Percentiles rank a stretch among this genome's conserved stretches.
Conservation (phyloP, 1,140 invertebrate species). For the Trachymyrmex septentrionalis region DNA sequence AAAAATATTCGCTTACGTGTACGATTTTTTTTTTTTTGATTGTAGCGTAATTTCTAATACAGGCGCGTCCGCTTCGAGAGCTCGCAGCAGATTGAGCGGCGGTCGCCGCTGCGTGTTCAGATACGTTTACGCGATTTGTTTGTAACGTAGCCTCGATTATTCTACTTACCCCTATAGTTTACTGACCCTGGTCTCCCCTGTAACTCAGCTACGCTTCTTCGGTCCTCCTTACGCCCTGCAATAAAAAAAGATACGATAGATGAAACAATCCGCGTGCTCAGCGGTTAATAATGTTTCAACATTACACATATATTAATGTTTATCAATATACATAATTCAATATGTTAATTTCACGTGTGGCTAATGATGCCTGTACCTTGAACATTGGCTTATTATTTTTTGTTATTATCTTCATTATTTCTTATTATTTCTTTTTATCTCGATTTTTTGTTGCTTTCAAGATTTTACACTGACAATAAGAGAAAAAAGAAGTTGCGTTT, state of each 20-base stretch:
- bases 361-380: not conserved
- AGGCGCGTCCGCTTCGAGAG: too few species aligned
- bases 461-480: not conserved
- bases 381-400: conserved; percentile 3
- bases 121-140: too few species aligned
- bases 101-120: too few species aligned
- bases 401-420: not conserved
- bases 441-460: not conserved
- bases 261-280: not conserved
- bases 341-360: not conserved
- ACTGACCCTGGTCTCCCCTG: not conserved
- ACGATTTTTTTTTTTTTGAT: too few species aligned
- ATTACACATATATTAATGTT: not conserved
- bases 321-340: conserved; percentile 6
- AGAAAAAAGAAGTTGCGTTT: too few species aligned
- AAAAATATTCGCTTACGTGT: too few species aligned
- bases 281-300: not conserved
- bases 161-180: too few species aligned
- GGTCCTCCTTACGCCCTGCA: conserved; percentile 79
- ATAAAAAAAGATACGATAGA: conserved; percentile 64
- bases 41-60: too few species aligned
- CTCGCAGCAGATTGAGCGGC: too few species aligned
- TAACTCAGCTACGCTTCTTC: conserved; percentile 83
- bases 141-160: too few species aligned
- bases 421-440: not conserved